Percentiles rank a stretch among this genome's conserved stretches.
Evolutionary conservation across 2,113 vertebrate species (phyloP).

Genomic region (Tinamus guttatus): DNA sequence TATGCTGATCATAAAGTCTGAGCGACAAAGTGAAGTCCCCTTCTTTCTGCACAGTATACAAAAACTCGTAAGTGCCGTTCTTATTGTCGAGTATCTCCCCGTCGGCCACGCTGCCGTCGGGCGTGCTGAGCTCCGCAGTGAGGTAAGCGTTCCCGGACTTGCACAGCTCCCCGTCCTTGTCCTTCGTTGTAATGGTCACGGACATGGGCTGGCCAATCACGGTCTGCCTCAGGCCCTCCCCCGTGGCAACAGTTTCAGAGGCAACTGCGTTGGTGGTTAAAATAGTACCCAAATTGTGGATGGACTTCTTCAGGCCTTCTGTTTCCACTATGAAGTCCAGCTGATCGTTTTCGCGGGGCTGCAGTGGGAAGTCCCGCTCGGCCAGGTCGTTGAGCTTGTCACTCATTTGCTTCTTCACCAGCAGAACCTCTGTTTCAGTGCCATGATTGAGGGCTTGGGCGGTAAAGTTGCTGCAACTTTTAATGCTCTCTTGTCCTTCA

Average conservation of each 20-base stretch:
- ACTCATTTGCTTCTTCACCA: constrained; percentile 97
- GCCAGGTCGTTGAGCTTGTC: constrained; percentile 91
- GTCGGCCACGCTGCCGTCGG: constrained; percentile 86
- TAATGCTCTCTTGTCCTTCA: constrained; percentile 93
- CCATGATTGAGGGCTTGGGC: constrained; percentile 93
- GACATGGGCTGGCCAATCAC: constrained; percentile 90
- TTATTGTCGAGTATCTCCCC: constrained; percentile 96
- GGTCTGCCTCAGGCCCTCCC: constrained; percentile 92
- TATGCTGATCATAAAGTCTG: constrained; percentile 92
- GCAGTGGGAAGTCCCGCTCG: constrained; percentile 86
- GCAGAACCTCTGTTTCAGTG: constrained; percentile 93
- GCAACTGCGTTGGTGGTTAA: constrained; percentile 93
- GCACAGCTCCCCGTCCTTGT: constrained; percentile 93
- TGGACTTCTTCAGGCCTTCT: constrained; percentile 94
- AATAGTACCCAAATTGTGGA: constrained; percentile 95
- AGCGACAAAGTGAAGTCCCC: constrained; percentile 90
- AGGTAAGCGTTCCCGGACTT: constrained; percentile 94
- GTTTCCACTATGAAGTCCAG: constrained; percentile 93
- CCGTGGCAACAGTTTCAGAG: constrained; percentile 92
- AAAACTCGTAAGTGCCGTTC: constrained; percentile 95
- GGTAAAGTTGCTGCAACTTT: constrained; percentile 93
- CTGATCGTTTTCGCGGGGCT: constrained; percentile 93
- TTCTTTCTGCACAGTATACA: constrained; percentile 91
- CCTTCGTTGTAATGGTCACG: constrained; percentile 93
- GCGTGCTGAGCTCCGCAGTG: constrained; percentile 87